Percentiles rank a stretch among this genome's conserved stretches.
Conservation (phyloP, 2,888 invertebrate species). For the Chelonus formosanus region DNA sequence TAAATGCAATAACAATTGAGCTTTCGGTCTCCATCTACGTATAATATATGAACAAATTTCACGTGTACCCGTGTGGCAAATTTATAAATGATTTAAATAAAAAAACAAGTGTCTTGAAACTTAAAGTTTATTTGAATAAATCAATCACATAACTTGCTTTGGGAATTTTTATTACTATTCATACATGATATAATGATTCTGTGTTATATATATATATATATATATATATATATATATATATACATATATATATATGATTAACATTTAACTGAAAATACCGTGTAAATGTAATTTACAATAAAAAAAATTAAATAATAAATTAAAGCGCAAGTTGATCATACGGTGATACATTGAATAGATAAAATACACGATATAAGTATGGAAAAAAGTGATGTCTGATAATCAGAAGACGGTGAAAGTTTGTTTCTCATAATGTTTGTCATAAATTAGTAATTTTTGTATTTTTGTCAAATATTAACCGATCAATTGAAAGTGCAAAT, state of each 20-base stretch:
- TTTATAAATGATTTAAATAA: slow-evolving; percentile 17
- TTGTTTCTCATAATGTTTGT: slow-evolving; percentile 55
- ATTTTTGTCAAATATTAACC: slow-evolving; percentile 61
- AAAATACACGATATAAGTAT: background rate
- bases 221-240: slow-evolving; percentile 29
- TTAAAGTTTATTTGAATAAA: background rate
- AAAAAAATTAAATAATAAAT: slow-evolving; percentile 34
- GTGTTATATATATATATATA: slow-evolving; percentile 23
- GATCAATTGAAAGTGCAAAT: slow-evolving; percentile 51
- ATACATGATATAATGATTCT: slow-evolving; percentile 21
- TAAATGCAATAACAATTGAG: slow-evolving; percentile 16
- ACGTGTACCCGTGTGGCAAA: slow-evolving; percentile 3
- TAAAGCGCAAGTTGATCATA: slow-evolving; percentile 43
- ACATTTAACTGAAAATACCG: slow-evolving; percentile 33
- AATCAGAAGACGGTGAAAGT: slow-evolving; percentile 33
- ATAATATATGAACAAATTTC: slow-evolving; percentile 7
- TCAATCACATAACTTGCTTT: background rate
- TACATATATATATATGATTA: slow-evolving; percentile 28
- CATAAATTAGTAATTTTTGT: slow-evolving; percentile 61
- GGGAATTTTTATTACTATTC: slow-evolving; percentile 7
- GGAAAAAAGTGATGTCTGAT: slow-evolving; percentile 29
- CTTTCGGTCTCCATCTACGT: slow-evolving; percentile 17
- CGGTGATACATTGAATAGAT: slow-evolving; percentile 40
- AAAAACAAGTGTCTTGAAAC: slow-evolving; percentile 11
- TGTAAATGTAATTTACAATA: slow-evolving; percentile 45